Percentiles rank a stretch among this genome's conserved stretches.
These are phyloP conservation scores for Liparis tanakae DNA, from an alignment of 2,797 vertebrate genomes.

Conservation along the genomic window DNA sequence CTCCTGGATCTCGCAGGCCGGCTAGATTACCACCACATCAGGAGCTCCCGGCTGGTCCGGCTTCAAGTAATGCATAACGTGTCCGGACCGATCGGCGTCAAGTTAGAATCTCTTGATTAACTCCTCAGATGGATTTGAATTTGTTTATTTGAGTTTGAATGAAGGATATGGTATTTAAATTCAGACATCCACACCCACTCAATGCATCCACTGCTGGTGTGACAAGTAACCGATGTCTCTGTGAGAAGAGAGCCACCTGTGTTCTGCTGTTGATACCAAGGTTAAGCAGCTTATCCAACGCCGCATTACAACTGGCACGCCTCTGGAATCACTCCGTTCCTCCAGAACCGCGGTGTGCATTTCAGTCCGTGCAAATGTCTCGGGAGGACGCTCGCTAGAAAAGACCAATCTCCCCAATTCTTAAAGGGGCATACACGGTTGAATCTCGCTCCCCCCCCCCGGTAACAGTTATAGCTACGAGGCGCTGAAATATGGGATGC, in stretches of 20 bases:
- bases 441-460: constrained; percentile 15
- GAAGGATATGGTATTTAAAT: background rate
- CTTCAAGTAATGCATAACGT: background rate
- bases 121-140: background rate
- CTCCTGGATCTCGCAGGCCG: background rate
- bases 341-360: constrained; percentile 3
- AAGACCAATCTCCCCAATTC: constrained; percentile 26
- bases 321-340: background rate
- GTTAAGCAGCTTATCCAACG: constrained; percentile 12
- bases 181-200: background rate
- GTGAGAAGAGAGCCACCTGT: background rate
- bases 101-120: background rate
- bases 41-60: background rate
- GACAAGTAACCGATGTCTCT: background rate
- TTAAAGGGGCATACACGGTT: constrained; percentile 2
- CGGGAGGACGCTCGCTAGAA: constrained; percentile 19
- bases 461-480: constrained; percentile 19
- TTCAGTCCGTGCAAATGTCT: constrained; percentile 5
- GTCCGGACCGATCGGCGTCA: background rate
- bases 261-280: constrained; percentile 10
- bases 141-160: background rate
- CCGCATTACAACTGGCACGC: background rate
- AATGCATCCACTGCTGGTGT: background rate
- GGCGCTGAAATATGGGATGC: constrained; percentile 25
- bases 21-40: background rate